Conservation (phyloP, 2,888 invertebrate genomes). For the Dynastes hyllus region DNA sequence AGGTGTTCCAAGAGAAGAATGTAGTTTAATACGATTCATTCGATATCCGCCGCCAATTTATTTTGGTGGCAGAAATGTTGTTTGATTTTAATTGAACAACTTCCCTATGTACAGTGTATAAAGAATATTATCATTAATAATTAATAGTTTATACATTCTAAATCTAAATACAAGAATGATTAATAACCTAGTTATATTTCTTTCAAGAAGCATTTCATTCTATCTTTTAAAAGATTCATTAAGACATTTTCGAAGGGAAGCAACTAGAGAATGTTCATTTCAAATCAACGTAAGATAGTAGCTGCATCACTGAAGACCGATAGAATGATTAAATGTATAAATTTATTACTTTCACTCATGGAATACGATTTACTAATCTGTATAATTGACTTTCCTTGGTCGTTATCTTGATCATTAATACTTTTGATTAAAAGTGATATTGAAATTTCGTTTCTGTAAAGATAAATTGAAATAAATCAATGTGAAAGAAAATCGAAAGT, state of each 20-base stretch:
- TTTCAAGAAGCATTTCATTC: background rate
- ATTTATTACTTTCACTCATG: constrained; percentile 23
- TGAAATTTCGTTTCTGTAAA: background rate
- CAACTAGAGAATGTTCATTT: background rate
- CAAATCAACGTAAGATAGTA: background rate
- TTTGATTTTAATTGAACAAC: too few species aligned
- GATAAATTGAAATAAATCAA: background rate
- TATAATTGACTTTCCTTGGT: constrained; percentile 23
- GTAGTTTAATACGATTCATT: too few species aligned
- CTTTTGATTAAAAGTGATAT: constrained; percentile 20
- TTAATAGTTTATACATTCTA: too few species aligned
- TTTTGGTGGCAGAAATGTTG: too few species aligned
- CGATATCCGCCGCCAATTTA: too few species aligned
- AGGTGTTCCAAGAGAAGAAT: too few species aligned
- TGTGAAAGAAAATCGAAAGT: background rate
- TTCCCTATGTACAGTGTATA: too few species aligned
- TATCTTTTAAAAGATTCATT: background rate
- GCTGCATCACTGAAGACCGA: background rate
- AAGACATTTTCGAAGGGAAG: constrained; percentile 7
- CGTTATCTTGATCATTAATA: constrained; percentile 22
- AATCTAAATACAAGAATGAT: too few species aligned
- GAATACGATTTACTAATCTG: background rate
- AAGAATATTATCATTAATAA: too few species aligned
- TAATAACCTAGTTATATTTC: background rate
- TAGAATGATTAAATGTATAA: background rate